Evolutionary conservation across 2,113 vertebrate genomes (phyloP).

Genomic region (Sander vitreus): DNA sequence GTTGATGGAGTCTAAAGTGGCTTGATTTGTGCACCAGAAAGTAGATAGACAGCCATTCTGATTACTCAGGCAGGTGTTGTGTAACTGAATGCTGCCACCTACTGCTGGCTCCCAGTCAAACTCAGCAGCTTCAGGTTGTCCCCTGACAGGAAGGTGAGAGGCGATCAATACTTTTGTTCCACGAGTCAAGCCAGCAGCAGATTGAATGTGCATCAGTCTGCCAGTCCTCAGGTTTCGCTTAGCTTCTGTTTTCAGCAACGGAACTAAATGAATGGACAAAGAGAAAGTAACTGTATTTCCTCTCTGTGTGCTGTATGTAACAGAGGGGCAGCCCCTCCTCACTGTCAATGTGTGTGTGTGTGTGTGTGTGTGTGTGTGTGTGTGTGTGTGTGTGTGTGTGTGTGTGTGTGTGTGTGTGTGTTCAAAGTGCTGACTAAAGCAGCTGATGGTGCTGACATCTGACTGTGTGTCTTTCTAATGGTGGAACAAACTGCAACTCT

Average conservation of each 20-base stretch:
- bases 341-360: slow-evolving; percentile 21
- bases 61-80: slow-evolving; percentile 58
- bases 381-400: slow-evolving; percentile 17
- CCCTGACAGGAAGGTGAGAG: slow-evolving; percentile 68
- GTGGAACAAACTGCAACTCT: slow-evolving; percentile 67
- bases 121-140: slow-evolving; percentile 33
- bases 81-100: slow-evolving; percentile 83
- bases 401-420: slow-evolving; percentile 30
- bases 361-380: slow-evolving; percentile 24
- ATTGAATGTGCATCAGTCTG: slow-evolving; percentile 40
- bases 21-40: slow-evolving; percentile 22
- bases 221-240: slow-evolving; percentile 60
- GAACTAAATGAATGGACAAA: slow-evolving; percentile 30
- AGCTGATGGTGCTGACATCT: slow-evolving; percentile 76
- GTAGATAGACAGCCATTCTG: slow-evolving; percentile 13
- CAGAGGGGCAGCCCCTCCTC: slow-evolving; percentile 7
- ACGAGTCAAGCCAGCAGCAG: slow-evolving; percentile 35
- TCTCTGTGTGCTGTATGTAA: not conserved
- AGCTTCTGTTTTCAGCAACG: slow-evolving; percentile 37
- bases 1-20: not conserved
- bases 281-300: slow-evolving; percentile 22
- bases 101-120: slow-evolving; percentile 62
- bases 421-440: slow-evolving; percentile 76
- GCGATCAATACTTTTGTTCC: slow-evolving; percentile 73
- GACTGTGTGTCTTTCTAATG: slow-evolving; percentile 73